Evolutionary conservation across 92 coral and sea anemone genomes (phyloP), one percentile per base, ranked within the genome.

Genomic region (Pocillopora grandis): DNA sequence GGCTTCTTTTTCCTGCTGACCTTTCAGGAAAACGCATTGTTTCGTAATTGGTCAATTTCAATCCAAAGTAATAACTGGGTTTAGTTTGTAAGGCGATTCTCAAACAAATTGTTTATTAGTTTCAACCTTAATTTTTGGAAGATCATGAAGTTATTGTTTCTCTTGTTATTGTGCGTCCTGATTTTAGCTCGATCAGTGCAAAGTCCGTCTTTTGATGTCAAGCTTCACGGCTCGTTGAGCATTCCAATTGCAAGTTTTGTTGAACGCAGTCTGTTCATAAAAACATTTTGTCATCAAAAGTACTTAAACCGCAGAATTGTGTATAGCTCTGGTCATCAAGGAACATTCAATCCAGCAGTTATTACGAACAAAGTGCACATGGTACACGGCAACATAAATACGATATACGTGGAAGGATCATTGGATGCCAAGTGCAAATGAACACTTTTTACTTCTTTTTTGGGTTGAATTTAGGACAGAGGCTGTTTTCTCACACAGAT

Each of bases 401-500:
- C 15, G 49, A 42, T 42, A 6, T 42, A 42, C 49, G 5, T 42
- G 49, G 49, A 3, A 42, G 61, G 57, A 73, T 66, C 12, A n/a
- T 4, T 65, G 70, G 36, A 20, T 65, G 70, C 33, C 33, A 20
- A 65, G 27, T 1, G 33, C 2, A 65, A 20, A 65, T 65, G 70
- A 65, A 65, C 11, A 23, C 70, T 10, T 65, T 65, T 65, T 27
- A 69, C 72, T 78, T 69, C 52, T 84, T 66, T 33, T 76, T 76
- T 66, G 87, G 82, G 6, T 56, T 84, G 14, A 83, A 79, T 42
- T 84, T 77, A 57, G 88, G 78, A 8, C 49, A 85, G 88, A 13
- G 84, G 62, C 73, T 87, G 76, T 90, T 77, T 87, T 82, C 87
- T 3, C 90, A 90, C 79, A 82, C 93, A 59, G 93, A 90, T 80